Percentiles rank a stretch among this genome's conserved stretches.
Conservation (phyloP, 2,888 invertebrate genomes). For the Amblyteles armatorius region DNA sequence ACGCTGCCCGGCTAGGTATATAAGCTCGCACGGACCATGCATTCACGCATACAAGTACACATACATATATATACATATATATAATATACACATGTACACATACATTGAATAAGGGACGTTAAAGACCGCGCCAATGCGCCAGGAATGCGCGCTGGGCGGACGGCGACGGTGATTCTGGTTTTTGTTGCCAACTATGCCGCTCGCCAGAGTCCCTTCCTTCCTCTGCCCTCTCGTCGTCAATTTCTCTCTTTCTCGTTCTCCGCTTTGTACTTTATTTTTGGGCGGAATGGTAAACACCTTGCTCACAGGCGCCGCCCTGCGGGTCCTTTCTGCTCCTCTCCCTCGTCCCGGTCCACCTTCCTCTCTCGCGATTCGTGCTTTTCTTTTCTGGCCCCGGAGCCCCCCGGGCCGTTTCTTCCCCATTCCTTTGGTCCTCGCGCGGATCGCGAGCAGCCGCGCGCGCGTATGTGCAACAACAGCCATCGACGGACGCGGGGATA, state of each 20-base stretch:
- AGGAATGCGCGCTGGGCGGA: slow-evolving; percentile 73
- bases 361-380: slow-evolving; percentile 17
- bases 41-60: not conserved
- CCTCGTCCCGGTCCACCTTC: slow-evolving; percentile 36
- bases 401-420: slow-evolving; percentile 8
- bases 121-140: slow-evolving; percentile 73
- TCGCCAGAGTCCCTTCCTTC: slow-evolving; percentile 14
- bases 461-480: too few relatives aligned
- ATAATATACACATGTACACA: not conserved
- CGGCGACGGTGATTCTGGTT: slow-evolving; percentile 77
- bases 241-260: slow-evolving; percentile 50
- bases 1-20: slow-evolving; percentile 8
- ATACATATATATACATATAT: not conserved
- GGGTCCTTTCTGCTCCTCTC: slow-evolving; percentile 65
- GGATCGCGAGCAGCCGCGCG: not conserved
- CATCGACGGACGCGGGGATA: not conserved
- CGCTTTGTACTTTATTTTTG: slow-evolving; percentile 81
- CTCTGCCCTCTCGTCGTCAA: slow-evolving; percentile 39
- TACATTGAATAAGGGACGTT: slow-evolving; percentile 30
- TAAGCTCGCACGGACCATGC: not conserved
- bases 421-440: slow-evolving; percentile 28
- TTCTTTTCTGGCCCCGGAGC: not conserved
- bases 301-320: slow-evolving; percentile 82
- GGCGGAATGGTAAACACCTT: slow-evolving; percentile 83
- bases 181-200: slow-evolving; percentile 80